Conservation (phyloP, 1,140 invertebrate genomes). For the Pseudomyrmex pallidus region DNA sequence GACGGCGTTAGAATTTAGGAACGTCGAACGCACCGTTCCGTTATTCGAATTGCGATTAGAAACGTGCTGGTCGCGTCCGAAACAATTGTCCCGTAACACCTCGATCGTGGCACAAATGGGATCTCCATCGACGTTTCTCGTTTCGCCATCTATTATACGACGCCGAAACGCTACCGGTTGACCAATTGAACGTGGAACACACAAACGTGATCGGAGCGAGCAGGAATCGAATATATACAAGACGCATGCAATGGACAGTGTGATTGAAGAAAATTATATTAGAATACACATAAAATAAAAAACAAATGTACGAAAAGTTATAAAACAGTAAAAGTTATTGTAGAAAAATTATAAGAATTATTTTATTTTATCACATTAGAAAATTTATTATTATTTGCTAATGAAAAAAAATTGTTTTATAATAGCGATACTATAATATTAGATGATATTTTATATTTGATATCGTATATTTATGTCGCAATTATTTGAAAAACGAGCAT, state of each 20-base stretch:
- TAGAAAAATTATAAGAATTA: neutral
- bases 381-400: neutral
- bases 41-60: slow-evolving; percentile 60
- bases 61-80: slow-evolving; percentile 42
- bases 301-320: neutral
- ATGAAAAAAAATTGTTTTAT: no score
- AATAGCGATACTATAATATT: no score
- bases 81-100: slow-evolving; percentile 56
- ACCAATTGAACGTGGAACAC: slow-evolving; percentile 36
- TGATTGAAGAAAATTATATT: neutral
- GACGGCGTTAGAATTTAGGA: slow-evolving; percentile 31
- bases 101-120: slow-evolving; percentile 50
- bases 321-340: no score
- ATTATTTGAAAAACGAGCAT: slow-evolving; percentile 36
- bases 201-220: slow-evolving; percentile 20
- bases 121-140: slow-evolving; percentile 46
- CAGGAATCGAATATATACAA: slow-evolving; percentile 32
- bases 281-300: neutral
- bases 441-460: neutral
- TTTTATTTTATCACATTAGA: no score
- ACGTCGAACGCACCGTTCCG: slow-evolving; percentile 44
- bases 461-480: slow-evolving; percentile 1
- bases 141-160: slow-evolving; percentile 21
- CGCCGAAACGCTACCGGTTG: slow-evolving; percentile 22
- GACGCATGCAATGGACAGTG: neutral